phyloP scores from a whole-genome alignment of 2,888 invertebrate species.

The Patella ulyssiponensis region DNA sequence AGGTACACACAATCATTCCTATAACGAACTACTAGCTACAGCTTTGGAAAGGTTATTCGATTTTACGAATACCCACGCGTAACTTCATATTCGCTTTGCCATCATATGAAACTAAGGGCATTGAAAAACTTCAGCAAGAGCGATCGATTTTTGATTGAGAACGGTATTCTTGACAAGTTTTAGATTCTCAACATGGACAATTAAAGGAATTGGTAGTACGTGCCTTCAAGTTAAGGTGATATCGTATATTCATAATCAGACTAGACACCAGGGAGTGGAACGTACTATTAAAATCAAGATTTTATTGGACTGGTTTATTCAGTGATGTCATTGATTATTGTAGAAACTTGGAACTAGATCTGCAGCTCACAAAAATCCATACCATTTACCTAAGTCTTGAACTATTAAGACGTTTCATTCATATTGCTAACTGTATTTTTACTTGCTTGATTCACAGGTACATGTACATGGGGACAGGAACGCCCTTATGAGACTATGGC shows the following conservation, averaged over 20 bases:
- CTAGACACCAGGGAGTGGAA: constrained; percentile 39
- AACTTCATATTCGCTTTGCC: background rate
- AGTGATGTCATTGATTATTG: constrained; percentile 35
- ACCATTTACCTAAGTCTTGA: no score
- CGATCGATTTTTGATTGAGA: background rate
- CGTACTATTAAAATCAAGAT: constrained; percentile 36
- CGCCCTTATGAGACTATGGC: no score
- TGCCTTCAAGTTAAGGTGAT: constrained; percentile 15
- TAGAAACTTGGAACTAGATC: constrained; percentile 14
- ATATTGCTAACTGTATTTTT: no score
- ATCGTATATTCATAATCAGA: constrained; percentile 28
- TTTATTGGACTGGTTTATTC: constrained; percentile 43
- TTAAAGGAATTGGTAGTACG: constrained; percentile 17
- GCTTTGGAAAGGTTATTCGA: no score
- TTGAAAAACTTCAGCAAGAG: constrained; percentile 3
- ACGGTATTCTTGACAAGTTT: background rate
- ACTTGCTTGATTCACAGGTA: no score
- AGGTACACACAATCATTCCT: no score
- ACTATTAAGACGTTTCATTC: no score
- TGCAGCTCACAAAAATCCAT: no score
- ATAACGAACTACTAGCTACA: no score
- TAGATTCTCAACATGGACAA: background rate
- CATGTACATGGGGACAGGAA: no score
- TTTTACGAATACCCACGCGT: no score
- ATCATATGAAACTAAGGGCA: background rate